Base-by-base conservation (phyloP, 2,113 vertebrate genomes). In the Phylloscopus trochilus region DNA sequence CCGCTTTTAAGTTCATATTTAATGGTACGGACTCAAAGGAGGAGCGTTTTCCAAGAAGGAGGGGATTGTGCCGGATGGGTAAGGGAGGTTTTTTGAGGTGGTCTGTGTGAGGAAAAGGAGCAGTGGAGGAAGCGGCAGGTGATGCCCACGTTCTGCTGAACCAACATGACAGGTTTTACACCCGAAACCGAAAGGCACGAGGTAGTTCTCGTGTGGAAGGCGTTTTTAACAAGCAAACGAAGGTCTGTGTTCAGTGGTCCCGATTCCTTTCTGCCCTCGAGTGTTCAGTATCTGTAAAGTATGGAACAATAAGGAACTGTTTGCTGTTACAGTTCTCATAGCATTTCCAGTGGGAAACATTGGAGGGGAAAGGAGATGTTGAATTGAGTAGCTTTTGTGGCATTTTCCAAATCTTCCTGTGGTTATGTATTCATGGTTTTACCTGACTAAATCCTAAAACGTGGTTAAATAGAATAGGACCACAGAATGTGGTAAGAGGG, bases 1-100 rank as follows among this genome's bases (percentile, higher is more conserved):
- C 4, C 17, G 51, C 1, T 19, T 31, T 58, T 7, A 10, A 33
- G 20, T 67, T 33, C 8, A 0, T 17, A 3, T 8, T 56, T 43
- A 26, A 31, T 30, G 14, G 20, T 15, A 9, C 0, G 33, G 51
- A 8, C 28, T 68, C 4, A 4, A 4, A 52, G 60, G 30, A 87
- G 35, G 19, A 39, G n/a, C 7, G 1, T 43, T 85, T 63, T 37
- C 41, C 31, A 11, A 4, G 10, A 26, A 13, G 35, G 5, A 8
- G 47, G 4, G 16, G 3, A 20, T 43, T 37, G 13, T 47, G 43
- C 7, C 22, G 52, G 14, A 5, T 17, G 35, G 41, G 41, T 67
- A 37, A 39, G 13, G 8, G 5, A 0, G 7, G 11, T 44, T 46
- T n/a, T 26, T 62, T 56, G 21, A 20, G 23, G 31, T n/a, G 37